Base-by-base conservation (phyloP, 2,113 vertebrate genomes). In the Rhea americana region DNA sequence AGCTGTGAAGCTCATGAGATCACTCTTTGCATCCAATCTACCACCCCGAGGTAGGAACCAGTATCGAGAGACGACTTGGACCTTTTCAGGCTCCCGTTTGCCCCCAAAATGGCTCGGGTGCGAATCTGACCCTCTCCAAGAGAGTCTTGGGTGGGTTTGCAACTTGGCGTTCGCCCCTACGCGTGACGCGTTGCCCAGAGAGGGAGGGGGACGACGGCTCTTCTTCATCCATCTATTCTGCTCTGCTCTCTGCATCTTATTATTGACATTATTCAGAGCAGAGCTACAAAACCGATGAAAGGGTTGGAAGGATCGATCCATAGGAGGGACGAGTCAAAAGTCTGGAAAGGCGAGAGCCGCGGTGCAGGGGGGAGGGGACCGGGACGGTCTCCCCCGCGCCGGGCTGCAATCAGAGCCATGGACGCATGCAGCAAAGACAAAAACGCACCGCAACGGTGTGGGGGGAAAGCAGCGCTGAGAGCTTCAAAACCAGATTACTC, bases 401-500 rank as follows among this genome's bases (percentile, higher is more conserved):
- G 50, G 22, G 53, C 79, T 56, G 39, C 71, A 30, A 6, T n/a
- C 22, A 16, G 61, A 76, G 30, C 65, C 48, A 25, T 7, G 3
- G 26, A 53, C 30, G 15, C 19, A 74, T 30, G 21, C 21, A 41
- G 26, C 59, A 43, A 74, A 50, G 74, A 43, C 80, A 59, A 75
- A 76, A 70, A 16, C 1, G 0, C 70, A 61, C 65, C 79, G 35
- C 39, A 65, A 71, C 0, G 15, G 15, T 18, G 6, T 3, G 1
- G 55, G 43, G 35, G 35, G 50, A 43, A 70, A 43, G 9, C 6
- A 17, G 41, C 65, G 58, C 48, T 2, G 15, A 48, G 85, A 89
- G 59, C 70, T 15, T 19, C 74, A 51, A 79, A 47, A 82, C 53
- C 45, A 13, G 92, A 30, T 92, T 89, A 1, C 79, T 72, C 43